Evolutionary conservation across 2,797 vertebrate genomes (phyloP).

Genomic region (Tadarida brasiliensis): DNA sequence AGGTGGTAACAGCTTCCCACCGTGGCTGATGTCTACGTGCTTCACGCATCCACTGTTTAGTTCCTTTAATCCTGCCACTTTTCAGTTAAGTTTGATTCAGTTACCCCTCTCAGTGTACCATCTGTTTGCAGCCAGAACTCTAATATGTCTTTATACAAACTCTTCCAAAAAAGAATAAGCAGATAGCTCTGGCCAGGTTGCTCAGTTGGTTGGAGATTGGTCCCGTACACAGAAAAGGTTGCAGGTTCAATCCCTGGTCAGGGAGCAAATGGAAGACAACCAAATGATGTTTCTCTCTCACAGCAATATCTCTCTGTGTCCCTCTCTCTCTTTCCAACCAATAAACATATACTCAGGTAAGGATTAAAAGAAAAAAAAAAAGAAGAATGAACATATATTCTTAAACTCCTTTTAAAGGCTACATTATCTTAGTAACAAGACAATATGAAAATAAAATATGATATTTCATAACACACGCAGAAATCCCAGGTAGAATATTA

Average conservation of each 20-base stretch:
- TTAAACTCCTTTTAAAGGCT: not conserved
- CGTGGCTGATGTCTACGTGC: not conserved
- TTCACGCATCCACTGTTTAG: not conserved
- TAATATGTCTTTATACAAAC: not conserved
- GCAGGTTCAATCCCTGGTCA: too few relatives aligned
- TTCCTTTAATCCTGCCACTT: not conserved
- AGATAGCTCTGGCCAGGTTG: too few relatives aligned
- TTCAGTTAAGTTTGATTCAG: conserved; percentile 23
- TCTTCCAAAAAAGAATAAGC: not conserved
- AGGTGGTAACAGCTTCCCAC: not conserved
- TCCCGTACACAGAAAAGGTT: too few relatives aligned
- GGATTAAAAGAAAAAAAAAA: too few relatives aligned
- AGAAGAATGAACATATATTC: not conserved
- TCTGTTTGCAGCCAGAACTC: not conserved
- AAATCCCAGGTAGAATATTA: conserved; percentile 23
- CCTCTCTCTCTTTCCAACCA: not conserved
- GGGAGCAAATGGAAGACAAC: too few relatives aligned
- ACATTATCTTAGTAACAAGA: conserved; percentile 4
- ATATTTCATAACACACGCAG: not conserved
- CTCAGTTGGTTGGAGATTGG: too few relatives aligned
- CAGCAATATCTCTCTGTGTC: too few relatives aligned
- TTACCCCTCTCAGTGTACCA: not conserved
- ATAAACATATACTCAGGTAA: not conserved
- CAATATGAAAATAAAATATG: conserved; percentile 40
- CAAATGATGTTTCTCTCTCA: too few relatives aligned